phyloP scores from a whole-genome alignment of 2,113 vertebrate genomes.

The Panthera leo region DNA sequence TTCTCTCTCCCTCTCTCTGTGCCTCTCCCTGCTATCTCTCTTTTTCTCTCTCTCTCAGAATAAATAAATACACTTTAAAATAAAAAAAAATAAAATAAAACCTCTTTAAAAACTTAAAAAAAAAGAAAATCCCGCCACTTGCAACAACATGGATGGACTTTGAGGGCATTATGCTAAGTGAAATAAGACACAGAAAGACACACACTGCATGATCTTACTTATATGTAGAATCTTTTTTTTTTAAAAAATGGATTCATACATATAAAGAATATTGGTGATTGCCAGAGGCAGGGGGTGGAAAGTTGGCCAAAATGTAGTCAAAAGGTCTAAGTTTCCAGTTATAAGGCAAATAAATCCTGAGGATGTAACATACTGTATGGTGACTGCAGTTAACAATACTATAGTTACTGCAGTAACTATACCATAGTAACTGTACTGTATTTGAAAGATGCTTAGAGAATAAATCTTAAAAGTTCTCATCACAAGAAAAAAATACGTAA shows the following conservation, averaged over 20 bases:
- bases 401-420: no score
- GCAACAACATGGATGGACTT: not conserved
- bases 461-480: slow-evolving; percentile 8
- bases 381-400: not conserved
- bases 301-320: not conserved
- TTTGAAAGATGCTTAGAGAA: not conserved
- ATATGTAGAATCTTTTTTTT: not conserved
- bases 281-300: not conserved
- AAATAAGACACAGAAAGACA: not conserved
- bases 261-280: not conserved
- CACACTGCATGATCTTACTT: not conserved
- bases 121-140: not conserved
- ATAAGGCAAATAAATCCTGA: not conserved
- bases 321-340: not conserved
- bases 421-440: not conserved
- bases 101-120: not conserved
- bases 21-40: no score
- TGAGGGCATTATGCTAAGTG: not conserved
- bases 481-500: not conserved
- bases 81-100: no score
- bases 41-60: no score
- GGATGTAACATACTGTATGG: not conserved
- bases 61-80: not conserved
- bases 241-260: not conserved
- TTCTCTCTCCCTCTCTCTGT: no score